Evolutionary conservation across 2,888 invertebrate genomes (phyloP).

Genomic region (Temnothorax ravouxi): DNA sequence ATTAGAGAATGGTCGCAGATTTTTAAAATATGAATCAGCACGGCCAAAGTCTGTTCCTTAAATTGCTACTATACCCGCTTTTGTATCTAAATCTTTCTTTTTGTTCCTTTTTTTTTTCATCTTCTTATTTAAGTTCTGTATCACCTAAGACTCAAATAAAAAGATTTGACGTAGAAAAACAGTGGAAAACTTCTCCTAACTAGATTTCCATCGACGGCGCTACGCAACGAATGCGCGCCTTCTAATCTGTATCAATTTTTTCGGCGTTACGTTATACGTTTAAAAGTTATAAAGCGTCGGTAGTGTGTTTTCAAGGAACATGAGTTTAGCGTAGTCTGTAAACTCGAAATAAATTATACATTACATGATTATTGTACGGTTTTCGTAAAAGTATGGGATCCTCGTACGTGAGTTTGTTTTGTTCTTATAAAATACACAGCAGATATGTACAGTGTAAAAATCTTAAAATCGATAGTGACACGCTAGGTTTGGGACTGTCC

Average conservation of each 20-base stretch:
- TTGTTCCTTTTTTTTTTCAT: constrained; percentile 43
- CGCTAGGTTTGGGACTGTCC: constrained; percentile 78
- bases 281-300: constrained; percentile 71
- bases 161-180: constrained; percentile 75
- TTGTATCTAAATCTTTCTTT: background rate
- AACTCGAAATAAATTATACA: constrained; percentile 75
- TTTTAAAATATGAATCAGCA: constrained; percentile 68
- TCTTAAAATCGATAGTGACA: constrained; percentile 72
- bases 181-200: constrained; percentile 77
- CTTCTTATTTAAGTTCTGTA: constrained; percentile 61
- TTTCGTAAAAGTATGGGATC: constrained; percentile 73
- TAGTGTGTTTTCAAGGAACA: constrained; percentile 75
- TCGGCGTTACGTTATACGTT: constrained; percentile 70
- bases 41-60: constrained; percentile 75
- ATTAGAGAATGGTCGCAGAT: constrained; percentile 68
- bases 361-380: constrained; percentile 70
- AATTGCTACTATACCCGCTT: constrained; percentile 58
- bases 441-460: constrained; percentile 81
- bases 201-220: constrained; percentile 60
- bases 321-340: constrained; percentile 77
- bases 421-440: constrained; percentile 80
- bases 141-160: constrained; percentile 73
- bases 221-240: background rate
- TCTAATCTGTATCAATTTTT: constrained; percentile 67
- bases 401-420: constrained; percentile 61